Evolutionary conservation across 2,888 invertebrate species (phyloP), one percentile per base, ranked within the genome.

Genomic region (Scelioninae gen. 2): DNA sequence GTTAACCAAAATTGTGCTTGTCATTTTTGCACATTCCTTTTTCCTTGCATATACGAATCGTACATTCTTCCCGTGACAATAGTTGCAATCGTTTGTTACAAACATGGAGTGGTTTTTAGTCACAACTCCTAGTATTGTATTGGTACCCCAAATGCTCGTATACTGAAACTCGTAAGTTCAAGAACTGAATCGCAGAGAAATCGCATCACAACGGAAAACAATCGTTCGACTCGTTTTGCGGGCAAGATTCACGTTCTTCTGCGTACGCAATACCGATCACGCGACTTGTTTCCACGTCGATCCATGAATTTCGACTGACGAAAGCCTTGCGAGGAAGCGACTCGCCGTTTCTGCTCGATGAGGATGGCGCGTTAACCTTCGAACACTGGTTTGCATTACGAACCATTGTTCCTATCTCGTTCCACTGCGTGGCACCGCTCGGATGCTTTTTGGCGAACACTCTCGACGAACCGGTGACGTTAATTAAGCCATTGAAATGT

Each of bases 291-390:
- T 77, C 77, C 77, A 78, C 77, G 73, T 48, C 73, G 78, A 81
- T 80, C 73, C 78, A 57, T 78, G 78, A 79, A 78, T 81, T 81
- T 81, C 80, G 74, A 84, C 83, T 82, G 83, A 76, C 78, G 71
- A 75, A 77, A 77, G 74, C 73, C 73, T 76, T 67, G 53, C 63
- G 69, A 53, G 53, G 58, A 60, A 58, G 55, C 75, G 55, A 53
- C 31, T 61, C 73, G 70, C 67, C 65, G 75, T 76, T 65, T 79
- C 75, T 75, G 63, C 76, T 78, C 58, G 65, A 46, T 58, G 63
- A 72, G 61, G 73, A 75, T 63, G 73, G 55, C 72, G 55, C 68
- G 67, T 39, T 77, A 80, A 79, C 81, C 81, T 81, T 82, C 81
- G 79, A 71, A 70, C 78, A 63, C 45, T 60, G 77, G 76, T 80